Evolutionary conservation across 2,888 invertebrate species (phyloP).

Genomic region (Drosophila lutescens): DNA sequence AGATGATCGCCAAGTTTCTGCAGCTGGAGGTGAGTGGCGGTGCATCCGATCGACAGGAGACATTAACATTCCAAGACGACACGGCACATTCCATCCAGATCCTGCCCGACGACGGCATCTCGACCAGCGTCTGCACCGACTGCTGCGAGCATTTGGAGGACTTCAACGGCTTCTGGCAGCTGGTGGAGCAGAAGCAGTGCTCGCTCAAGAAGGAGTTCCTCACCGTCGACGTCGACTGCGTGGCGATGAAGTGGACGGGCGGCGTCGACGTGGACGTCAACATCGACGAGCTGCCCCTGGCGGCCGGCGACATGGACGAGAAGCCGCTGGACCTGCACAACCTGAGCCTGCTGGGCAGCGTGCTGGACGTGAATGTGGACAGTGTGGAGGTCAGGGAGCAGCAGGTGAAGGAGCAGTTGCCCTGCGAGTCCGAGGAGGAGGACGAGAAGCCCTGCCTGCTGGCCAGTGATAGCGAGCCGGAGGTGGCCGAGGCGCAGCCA

Average conservation of each 20-base stretch:
- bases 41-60: too few species aligned
- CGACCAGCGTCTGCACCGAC: constrained; percentile 64
- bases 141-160: constrained; percentile 74
- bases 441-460: constrained; percentile 58
- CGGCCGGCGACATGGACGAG: constrained; percentile 63
- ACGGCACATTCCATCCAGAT: constrained; percentile 40
- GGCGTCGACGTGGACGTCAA: constrained; percentile 65
- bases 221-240: constrained; percentile 66
- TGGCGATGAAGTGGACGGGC: constrained; percentile 60
- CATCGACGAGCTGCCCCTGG: constrained; percentile 69
- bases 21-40: constrained; percentile 62
- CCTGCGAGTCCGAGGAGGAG: constrained; percentile 8
- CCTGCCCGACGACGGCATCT: constrained; percentile 64
- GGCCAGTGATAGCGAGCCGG: constrained; percentile 22
- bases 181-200: constrained; percentile 69
- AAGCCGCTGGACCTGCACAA: constrained; percentile 71
- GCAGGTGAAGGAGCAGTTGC: constrained; percentile 25
- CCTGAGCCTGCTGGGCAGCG: constrained; percentile 62
- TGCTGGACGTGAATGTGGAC: constrained; percentile 66
- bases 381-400: constrained; percentile 59
- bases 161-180: constrained; percentile 68
- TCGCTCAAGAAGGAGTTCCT: constrained; percentile 70
- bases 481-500: neutral
- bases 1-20: constrained; percentile 74
- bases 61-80: too few species aligned